Evolutionary conservation across 2,888 invertebrate species (phyloP), one percentile per base, ranked within the genome.

Genomic region (Syritta pipiens): DNA sequence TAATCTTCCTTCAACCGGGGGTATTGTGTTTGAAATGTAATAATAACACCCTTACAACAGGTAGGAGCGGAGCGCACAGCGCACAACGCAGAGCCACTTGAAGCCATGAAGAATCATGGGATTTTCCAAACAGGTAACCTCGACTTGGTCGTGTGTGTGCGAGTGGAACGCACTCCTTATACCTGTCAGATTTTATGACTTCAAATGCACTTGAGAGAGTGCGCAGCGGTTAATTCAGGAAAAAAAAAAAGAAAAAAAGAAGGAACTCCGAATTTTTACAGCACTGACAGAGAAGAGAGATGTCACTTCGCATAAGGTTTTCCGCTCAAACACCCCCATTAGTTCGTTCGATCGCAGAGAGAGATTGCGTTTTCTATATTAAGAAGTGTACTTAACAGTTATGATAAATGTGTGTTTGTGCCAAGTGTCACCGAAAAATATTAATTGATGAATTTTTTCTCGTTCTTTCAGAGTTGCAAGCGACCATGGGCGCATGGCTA

Each of bases 401-500:
- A n/a, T n/a, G n/a, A n/a, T n/a, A n/a, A n/a, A n/a, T n/a, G n/a
- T n/a, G n/a, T n/a, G n/a, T n/a, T n/a, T n/a, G n/a, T n/a, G n/a
- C n/a, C n/a, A n/a, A n/a, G n/a, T n/a, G n/a, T n/a, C 24, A 14
- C 30, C 4, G 20, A n/a, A 22, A 14, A 3, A 55, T n/a, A 10
- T 46, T 46, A 24, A 46, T 22, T 24, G 46, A n/a, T 46, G 10
- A 17, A 6, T 32, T 14, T 44, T 17, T 44, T 20, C 48, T 55
- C 62, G 85, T 86, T 85, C 83, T 89, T 89, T 81, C 86, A 89
- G 89, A 88, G 89, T 87, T 89, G 88, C 88, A 87, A 88, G 87
- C 88, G 89, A 89, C 87, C 88, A 89, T 89, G 89, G 89, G 88
- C 88, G 88, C 87, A 88, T 89, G 89, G 89, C 87, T 88, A 86